Evolutionary conservation across 2,888 invertebrate species (phyloP).

Genomic region (Drosophila prolongata): DNA sequence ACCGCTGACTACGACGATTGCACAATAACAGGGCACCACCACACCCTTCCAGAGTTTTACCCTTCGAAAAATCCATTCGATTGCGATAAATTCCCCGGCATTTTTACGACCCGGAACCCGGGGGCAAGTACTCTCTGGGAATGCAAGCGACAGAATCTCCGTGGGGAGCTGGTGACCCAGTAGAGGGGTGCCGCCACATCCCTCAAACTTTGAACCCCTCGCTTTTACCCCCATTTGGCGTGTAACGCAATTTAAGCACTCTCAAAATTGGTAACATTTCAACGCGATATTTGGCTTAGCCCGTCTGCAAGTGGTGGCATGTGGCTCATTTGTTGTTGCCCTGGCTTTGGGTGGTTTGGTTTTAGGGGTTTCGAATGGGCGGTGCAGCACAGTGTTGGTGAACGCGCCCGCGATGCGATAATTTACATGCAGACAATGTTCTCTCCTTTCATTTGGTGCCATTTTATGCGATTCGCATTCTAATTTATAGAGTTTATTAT

Average conservation of each 20-base stretch:
- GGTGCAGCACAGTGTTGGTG: constrained; percentile 49
- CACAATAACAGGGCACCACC: constrained; percentile 41
- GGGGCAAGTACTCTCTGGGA: constrained; percentile 36
- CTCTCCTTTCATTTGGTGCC: constrained; percentile 10
- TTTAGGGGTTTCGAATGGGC: background rate
- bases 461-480: constrained; percentile 44
- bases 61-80: constrained; percentile 65
- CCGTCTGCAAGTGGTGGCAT: constrained; percentile 52
- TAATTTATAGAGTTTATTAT: constrained; percentile 50
- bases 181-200: no score
- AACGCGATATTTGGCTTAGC: constrained; percentile 63
- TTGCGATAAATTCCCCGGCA: constrained; percentile 75
- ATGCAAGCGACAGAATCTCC: constrained; percentile 52
- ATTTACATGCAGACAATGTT: constrained; percentile 46
- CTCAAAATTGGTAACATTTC: constrained; percentile 70
- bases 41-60: constrained; percentile 30
- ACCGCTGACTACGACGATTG: constrained; percentile 48
- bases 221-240: constrained; percentile 20
- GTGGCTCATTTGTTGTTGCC: constrained; percentile 45
- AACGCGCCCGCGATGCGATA: constrained; percentile 44
- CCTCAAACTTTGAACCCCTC: constrained; percentile 4
- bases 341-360: constrained; percentile 24
- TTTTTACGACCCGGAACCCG: constrained; percentile 66
- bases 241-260: constrained; percentile 71
- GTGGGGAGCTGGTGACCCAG: constrained; percentile 7